These are phyloP conservation scores for Caenorhabditis remanei DNA, from an alignment of 1,140 invertebrate species.

Conservation along the genomic window DNA sequence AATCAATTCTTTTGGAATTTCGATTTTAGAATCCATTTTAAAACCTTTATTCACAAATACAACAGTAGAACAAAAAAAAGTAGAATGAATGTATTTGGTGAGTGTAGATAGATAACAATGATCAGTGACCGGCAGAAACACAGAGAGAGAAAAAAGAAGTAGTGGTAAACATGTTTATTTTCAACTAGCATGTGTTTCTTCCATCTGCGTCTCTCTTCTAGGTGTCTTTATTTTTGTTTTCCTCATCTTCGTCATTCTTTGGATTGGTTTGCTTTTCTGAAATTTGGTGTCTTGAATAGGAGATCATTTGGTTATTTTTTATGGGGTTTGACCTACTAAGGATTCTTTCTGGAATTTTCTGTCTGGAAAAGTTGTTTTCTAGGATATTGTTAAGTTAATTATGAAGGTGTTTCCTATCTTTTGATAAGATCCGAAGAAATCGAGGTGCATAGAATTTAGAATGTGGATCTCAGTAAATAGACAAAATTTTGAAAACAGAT, in stretches of 20 bases:
- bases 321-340: background rate
- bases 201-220: background rate
- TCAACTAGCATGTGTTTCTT: background rate
- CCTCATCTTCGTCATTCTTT: background rate
- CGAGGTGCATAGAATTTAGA: no score
- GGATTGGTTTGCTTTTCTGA: background rate
- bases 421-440: no score
- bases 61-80: background rate
- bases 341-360: no score
- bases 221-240: no score
- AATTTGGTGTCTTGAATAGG: no score
- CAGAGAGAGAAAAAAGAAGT: no score
- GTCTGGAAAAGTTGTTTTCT: no score
- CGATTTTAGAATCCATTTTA: background rate
- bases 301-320: background rate
- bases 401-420: no score
- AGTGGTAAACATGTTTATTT: conserved; percentile 39
- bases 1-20: conserved; percentile 12
- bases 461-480: no score
- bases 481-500: no score
- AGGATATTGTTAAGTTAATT: no score
- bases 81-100: background rate
- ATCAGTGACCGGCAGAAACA: background rate
- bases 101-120: conserved; percentile 31
- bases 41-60: background rate